A percentile compares a stretch with the other conserved stretches of the same genome.
These are phyloP conservation scores for Antennarius maculatus DNA, from an alignment of 2,797 vertebrate genomes.

Conservation along the genomic window DNA sequence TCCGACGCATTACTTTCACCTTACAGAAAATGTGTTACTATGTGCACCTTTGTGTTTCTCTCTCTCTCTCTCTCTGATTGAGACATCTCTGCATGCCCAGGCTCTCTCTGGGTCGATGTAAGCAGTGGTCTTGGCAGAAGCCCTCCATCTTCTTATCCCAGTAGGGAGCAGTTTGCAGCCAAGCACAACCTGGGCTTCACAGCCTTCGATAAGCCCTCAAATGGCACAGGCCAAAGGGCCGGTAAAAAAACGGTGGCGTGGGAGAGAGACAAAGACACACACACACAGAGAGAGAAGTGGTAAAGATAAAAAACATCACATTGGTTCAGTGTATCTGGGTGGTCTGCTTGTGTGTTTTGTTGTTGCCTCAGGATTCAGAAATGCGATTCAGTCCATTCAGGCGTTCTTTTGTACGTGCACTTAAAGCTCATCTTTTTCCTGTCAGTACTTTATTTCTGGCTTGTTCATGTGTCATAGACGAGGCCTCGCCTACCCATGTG, in stretches of 20 bases:
- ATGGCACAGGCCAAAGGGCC: constrained; percentile 64
- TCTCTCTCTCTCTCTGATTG: constrained; percentile 53
- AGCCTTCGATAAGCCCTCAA: constrained; percentile 66
- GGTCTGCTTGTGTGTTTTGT: constrained; percentile 64
- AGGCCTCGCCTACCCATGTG: constrained; percentile 55
- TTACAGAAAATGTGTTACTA: constrained; percentile 1
- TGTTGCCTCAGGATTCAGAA: constrained; percentile 67
- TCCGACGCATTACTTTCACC: constrained; percentile 7
- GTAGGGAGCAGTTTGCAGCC: constrained; percentile 53
- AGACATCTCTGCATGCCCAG: constrained; percentile 59
- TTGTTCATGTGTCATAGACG: constrained; percentile 59
- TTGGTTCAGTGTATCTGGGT: constrained; percentile 52
- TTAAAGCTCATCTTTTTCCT: constrained; percentile 50
- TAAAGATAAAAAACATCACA: constrained; percentile 48
- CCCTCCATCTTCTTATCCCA: constrained; percentile 67
- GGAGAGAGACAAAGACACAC: constrained; percentile 13
- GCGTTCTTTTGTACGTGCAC: constrained; percentile 57
- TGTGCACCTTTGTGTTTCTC: constrained; percentile 21
- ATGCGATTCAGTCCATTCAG: constrained; percentile 65
- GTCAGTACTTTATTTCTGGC: constrained; percentile 71
- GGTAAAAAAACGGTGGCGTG: constrained; percentile 15
- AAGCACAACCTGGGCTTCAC: constrained; percentile 64
- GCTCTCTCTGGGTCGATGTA: constrained; percentile 55
- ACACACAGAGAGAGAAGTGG: constrained; percentile 17
- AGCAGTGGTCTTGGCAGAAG: constrained; percentile 66